These are phyloP conservation scores for Egretta garzetta DNA, from an alignment of 2,113 vertebrate genomes.

Conservation along the genomic window DNA sequence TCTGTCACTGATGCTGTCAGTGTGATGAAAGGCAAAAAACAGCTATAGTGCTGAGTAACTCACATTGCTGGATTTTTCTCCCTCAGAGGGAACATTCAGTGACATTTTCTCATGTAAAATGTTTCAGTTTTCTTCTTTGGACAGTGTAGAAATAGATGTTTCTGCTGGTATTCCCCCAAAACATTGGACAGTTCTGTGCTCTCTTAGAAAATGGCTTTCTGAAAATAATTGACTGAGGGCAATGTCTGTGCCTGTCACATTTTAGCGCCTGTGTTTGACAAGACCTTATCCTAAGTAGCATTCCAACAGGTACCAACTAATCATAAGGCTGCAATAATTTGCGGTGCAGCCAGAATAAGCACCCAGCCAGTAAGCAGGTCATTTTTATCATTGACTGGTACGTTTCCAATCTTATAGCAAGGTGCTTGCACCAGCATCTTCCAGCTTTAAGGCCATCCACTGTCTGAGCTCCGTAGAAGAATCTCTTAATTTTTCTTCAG, in stretches of 20 bases:
- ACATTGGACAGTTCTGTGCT: background rate
- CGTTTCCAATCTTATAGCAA: background rate
- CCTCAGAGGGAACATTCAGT: background rate
- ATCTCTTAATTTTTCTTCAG: background rate
- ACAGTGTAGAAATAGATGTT: background rate
- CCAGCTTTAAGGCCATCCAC: background rate
- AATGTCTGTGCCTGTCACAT: background rate
- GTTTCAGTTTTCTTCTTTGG: background rate
- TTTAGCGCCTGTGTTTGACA: background rate
- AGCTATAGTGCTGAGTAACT: conserved; percentile 32
- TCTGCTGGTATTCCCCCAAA: background rate
- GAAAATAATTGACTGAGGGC: background rate
- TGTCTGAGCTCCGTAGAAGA: background rate
- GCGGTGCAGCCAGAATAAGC: background rate
- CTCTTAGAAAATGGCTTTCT: background rate
- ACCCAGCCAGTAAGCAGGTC: background rate
- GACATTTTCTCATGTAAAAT: conserved; percentile 11
- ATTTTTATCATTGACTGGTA: background rate
- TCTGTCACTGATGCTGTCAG: conserved; percentile 20
- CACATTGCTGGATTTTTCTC: background rate
- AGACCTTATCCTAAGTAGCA: background rate
- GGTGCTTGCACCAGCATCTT: background rate
- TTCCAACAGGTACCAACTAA: background rate
- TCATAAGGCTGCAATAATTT: background rate
- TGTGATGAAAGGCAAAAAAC: conserved; percentile 40